Evolutionary conservation across 2,888 invertebrate genomes (phyloP).

Genomic region (Cephus runcator): DNA sequence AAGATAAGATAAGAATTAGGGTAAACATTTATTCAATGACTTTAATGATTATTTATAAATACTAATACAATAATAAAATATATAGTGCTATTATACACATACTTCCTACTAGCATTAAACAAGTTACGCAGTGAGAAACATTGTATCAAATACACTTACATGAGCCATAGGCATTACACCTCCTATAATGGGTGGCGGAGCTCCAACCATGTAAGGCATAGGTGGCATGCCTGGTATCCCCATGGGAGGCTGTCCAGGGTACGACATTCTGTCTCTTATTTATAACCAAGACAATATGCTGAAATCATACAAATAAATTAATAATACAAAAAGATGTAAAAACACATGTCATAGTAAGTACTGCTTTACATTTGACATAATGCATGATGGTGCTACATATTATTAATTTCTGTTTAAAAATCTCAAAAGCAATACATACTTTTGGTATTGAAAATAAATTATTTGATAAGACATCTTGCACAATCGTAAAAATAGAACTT

Average conservation of each 20-base stretch:
- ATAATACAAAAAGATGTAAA: not conserved
- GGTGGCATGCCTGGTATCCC: slow-evolving; percentile 78
- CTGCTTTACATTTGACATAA: not conserved
- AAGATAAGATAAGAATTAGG: too few relatives aligned
- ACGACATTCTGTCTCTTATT: slow-evolving; percentile 76
- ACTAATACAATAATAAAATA: not conserved
- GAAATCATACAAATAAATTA: not conserved
- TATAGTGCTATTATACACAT: not conserved
- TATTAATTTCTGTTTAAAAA: not conserved
- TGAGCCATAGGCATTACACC: slow-evolving; percentile 79
- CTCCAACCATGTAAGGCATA: slow-evolving; percentile 70
- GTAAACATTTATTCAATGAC: not conserved
- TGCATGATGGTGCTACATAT: not conserved
- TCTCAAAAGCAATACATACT: not conserved
- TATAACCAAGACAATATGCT: slow-evolving; percentile 6
- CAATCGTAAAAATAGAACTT: not conserved
- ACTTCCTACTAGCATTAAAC: not conserved
- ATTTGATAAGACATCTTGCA: not conserved
- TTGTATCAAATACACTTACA: slow-evolving; percentile 68
- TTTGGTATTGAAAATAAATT: not conserved
- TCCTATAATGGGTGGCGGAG: slow-evolving; percentile 77
- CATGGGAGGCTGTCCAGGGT: slow-evolving; percentile 86
- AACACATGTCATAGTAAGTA: not conserved
- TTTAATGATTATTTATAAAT: not conserved
- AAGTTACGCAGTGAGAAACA: not conserved